Conservation (phyloP, 2,113 vertebrate genomes). For the Apaloderma vittatum region DNA sequence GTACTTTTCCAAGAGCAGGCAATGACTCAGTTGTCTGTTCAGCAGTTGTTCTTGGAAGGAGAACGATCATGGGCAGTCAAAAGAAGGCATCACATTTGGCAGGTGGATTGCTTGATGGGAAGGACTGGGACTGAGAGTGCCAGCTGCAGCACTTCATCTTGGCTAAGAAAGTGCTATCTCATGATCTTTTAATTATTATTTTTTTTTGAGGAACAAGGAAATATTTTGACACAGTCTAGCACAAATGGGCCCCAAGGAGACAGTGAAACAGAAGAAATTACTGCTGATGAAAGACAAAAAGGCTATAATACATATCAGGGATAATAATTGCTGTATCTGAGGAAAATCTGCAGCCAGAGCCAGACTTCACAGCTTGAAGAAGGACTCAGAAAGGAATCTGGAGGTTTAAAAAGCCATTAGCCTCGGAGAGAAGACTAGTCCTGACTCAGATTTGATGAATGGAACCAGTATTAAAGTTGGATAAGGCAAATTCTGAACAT, state of each 20-base stretch:
- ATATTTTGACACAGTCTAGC: slow-evolving; percentile 10
- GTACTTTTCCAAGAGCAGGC: neutral
- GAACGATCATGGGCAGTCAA: neutral
- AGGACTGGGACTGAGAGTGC: neutral
- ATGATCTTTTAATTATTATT: neutral
- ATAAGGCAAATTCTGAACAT: neutral
- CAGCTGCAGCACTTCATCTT: neutral
- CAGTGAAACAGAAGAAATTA: neutral
- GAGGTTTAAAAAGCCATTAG: neutral
- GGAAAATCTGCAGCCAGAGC: neutral
- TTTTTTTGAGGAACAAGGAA: neutral
- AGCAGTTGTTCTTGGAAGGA: neutral
- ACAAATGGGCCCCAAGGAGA: neutral
- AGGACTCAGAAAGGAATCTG: neutral
- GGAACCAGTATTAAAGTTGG: neutral
- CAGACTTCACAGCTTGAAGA: neutral
- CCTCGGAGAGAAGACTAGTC: neutral
- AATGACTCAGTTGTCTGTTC: neutral
- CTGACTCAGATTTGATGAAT: neutral
- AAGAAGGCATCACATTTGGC: neutral
- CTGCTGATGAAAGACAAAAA: neutral
- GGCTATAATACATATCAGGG: neutral
- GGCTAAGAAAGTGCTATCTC: neutral
- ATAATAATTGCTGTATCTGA: neutral
- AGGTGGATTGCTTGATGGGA: neutral